A percentile compares a stretch with the other conserved stretches of the same genome.
These are phyloP conservation scores for Lottia scabra DNA, from an alignment of 2,888 invertebrate genomes.

Conservation along the genomic window DNA sequence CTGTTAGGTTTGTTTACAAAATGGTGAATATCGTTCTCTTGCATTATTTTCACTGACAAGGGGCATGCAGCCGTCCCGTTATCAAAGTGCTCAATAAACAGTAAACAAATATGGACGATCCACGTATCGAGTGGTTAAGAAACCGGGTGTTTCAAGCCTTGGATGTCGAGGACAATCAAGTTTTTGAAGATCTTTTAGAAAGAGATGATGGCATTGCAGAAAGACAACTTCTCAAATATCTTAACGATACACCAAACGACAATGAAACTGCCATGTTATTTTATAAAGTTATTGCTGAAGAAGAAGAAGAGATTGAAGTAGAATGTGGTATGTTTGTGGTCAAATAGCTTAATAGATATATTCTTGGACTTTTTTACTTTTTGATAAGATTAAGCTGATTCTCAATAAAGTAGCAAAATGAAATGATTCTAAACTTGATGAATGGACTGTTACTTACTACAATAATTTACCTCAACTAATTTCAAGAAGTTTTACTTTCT, in stretches of 20 bases:
- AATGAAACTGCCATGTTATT: constrained; percentile 65
- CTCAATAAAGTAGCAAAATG: too few relatives aligned
- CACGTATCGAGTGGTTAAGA: constrained; percentile 68
- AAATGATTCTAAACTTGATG: too few relatives aligned
- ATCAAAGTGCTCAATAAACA: background rate
- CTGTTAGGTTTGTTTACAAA: background rate
- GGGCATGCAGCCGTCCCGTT: background rate
- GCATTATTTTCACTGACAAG: background rate
- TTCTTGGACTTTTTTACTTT: too few relatives aligned
- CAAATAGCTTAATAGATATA: too few relatives aligned
- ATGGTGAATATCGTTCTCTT: background rate
- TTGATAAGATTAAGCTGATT: too few relatives aligned
- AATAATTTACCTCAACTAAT: too few relatives aligned
- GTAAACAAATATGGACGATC: constrained; percentile 65
- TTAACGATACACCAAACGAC: constrained; percentile 68
- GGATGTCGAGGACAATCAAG: constrained; percentile 59
- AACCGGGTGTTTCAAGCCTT: constrained; percentile 63
- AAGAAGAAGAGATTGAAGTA: constrained; percentile 68
- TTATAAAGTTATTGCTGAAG: constrained; percentile 66
- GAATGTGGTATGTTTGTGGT: constrained; percentile 66
- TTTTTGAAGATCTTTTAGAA: constrained; percentile 68
- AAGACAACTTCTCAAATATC: constrained; percentile 64
- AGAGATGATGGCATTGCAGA: constrained; percentile 67
- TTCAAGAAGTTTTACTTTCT: too few relatives aligned
- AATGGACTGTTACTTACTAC: too few relatives aligned